Evolutionary conservation across 2,113 vertebrate species (phyloP).

Genomic region (Fukomys damarensis): DNA sequence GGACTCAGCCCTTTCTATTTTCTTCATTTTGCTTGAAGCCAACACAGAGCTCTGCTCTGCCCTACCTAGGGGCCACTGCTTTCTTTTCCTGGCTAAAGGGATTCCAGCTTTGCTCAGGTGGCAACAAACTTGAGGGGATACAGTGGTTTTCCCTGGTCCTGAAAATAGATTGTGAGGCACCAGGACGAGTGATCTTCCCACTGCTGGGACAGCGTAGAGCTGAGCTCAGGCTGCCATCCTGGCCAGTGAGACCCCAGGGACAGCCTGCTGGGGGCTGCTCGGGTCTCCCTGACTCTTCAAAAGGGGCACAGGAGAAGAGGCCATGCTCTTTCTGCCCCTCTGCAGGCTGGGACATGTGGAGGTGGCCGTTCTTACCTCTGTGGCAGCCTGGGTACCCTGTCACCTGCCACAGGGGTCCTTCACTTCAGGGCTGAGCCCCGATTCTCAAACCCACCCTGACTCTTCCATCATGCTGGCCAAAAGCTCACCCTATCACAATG

Average conservation of each 20-base stretch:
- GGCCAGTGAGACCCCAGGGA: rapidly evolving
- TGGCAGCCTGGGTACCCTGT: rapidly evolving
- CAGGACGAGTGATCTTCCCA: not conserved
- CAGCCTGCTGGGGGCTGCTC: not conserved
- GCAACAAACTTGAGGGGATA: not conserved
- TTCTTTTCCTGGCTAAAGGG: not conserved
- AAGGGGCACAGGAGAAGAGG: not conserved
- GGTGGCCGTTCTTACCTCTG: not conserved
- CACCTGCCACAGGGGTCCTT: not conserved
- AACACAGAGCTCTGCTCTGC: not conserved
- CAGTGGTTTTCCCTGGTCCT: not conserved
- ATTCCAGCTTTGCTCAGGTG: not conserved
- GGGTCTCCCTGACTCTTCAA: not conserved
- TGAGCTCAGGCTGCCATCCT: not conserved
- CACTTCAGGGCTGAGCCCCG: not conserved
- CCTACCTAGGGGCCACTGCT: not conserved
- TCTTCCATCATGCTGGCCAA: not conserved
- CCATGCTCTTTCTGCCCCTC: rapidly evolving
- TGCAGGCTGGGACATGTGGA: not conserved
- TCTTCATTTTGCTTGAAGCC: not conserved
- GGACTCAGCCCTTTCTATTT: not conserved
- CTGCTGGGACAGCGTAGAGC: not conserved
- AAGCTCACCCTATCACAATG: not conserved
- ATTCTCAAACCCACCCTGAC: rapidly evolving
- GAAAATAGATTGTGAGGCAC: not conserved